These are phyloP conservation scores for Charina bottae DNA, from an alignment of 2,113 vertebrate genomes.

Conservation along the genomic window DNA sequence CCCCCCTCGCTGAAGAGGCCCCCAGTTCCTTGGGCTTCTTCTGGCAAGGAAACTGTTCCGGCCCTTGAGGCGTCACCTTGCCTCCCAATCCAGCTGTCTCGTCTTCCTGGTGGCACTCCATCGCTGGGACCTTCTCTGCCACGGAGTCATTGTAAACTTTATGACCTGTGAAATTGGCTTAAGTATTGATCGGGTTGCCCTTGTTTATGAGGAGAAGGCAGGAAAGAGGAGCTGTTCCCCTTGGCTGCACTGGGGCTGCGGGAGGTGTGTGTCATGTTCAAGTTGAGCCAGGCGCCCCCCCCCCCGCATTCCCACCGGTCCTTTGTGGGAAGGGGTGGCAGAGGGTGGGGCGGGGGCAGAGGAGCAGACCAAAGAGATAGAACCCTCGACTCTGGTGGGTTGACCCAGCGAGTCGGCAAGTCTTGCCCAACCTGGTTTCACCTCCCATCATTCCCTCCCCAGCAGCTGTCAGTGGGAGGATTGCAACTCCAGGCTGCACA, in stretches of 20 bases:
- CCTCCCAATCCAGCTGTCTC: accelerated
- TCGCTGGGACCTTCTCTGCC: not conserved
- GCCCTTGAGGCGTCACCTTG: accelerated
- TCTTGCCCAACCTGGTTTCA: not conserved
- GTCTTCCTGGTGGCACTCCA: not conserved
- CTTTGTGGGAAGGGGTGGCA: not conserved
- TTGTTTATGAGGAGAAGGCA: not conserved
- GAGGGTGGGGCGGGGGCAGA: not conserved
- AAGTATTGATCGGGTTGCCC: not conserved
- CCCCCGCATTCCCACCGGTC: not conserved
- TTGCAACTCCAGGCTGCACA: no score
- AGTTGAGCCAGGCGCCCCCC: not conserved
- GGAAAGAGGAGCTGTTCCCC: not conserved
- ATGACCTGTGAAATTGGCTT: constrained; percentile 43
- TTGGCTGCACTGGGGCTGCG: not conserved
- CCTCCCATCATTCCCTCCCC: not conserved
- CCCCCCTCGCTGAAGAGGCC: not conserved
- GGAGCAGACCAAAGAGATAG: not conserved
- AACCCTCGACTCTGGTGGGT: not conserved
- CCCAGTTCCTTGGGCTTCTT: not conserved
- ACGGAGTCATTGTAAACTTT: not conserved
- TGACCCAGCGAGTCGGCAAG: not conserved
- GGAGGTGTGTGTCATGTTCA: not conserved
- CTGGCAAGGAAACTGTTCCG: no score
- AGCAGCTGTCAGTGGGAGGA: no score